A percentile compares a stretch with the other conserved stretches of the same genome.
These are phyloP conservation scores for Hemithea aestivaria DNA, from an alignment of 2,888 invertebrate species.

Conservation along the genomic window DNA sequence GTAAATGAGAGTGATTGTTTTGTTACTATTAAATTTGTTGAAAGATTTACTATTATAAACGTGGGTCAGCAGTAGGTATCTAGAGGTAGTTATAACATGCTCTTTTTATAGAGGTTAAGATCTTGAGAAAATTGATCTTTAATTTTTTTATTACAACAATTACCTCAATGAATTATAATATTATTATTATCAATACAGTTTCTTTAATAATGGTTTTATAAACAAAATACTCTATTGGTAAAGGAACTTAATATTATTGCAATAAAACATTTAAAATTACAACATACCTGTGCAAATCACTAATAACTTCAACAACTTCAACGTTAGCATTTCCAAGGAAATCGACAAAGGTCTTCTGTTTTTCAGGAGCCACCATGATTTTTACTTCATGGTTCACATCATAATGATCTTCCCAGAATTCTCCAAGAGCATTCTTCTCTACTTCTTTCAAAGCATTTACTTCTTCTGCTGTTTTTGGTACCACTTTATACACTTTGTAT, in stretches of 20 bases:
- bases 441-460: conserved; percentile 64
- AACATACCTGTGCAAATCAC: conserved; percentile 55
- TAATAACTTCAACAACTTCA: conserved; percentile 39
- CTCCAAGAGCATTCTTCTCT: conserved; percentile 50
- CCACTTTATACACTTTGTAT: conserved; percentile 78
- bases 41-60: too few relatives aligned
- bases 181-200: too few relatives aligned
- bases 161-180: too few relatives aligned
- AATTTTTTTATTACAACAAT: too few relatives aligned
- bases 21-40: too few relatives aligned
- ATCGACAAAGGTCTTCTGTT: conserved; percentile 36
- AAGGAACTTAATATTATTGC: not conserved
- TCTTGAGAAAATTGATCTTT: too few relatives aligned
- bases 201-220: too few relatives aligned
- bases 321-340: conserved; percentile 30
- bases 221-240: too few relatives aligned
- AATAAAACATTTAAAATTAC: conserved; percentile 3
- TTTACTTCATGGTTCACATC: conserved; percentile 50
- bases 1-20: too few relatives aligned
- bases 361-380: conserved; percentile 51
- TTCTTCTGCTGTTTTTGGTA: conserved; percentile 67
- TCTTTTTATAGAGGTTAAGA: too few relatives aligned
- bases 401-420: conserved; percentile 58
- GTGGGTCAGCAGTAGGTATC: too few relatives aligned
- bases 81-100: too few relatives aligned